Conservation (phyloP, 35 echinoderm and acorn worm genomes). For the Anneissia japonica region DNA sequence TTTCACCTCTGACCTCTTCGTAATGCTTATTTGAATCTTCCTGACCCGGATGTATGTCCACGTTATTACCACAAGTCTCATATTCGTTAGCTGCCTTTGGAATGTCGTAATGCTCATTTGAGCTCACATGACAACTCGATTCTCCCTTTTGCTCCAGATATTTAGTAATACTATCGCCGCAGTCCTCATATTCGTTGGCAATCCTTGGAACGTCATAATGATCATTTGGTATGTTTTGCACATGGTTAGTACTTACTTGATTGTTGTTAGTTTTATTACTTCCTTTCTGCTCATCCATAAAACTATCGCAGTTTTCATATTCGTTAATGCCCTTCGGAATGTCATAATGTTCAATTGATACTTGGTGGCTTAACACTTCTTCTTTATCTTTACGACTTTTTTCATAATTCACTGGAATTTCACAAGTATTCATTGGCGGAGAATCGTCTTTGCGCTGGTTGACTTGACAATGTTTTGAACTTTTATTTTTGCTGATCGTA, state of each 20-base stretch:
- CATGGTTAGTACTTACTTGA: background rate
- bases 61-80: background rate
- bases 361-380: background rate
- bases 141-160: background rate
- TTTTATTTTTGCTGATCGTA: background rate
- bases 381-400: background rate
- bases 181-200: background rate
- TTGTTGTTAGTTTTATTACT: background rate
- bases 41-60: background rate
- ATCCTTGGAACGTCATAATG: background rate
- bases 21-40: background rate
- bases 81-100: background rate
- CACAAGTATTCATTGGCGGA: background rate
- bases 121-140: background rate
- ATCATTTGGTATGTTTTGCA: background rate
- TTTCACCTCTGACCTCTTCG: background rate
- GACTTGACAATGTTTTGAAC: too few species aligned
- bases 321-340: background rate
- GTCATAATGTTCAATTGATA: background rate
- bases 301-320: background rate
- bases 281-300: background rate
- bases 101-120: background rate
- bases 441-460: too few species aligned
- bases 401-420: background rate
- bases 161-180: background rate